These are phyloP conservation scores for Agapornis canus DNA, from an alignment of 2,797 vertebrate species.

Conservation along the genomic window DNA sequence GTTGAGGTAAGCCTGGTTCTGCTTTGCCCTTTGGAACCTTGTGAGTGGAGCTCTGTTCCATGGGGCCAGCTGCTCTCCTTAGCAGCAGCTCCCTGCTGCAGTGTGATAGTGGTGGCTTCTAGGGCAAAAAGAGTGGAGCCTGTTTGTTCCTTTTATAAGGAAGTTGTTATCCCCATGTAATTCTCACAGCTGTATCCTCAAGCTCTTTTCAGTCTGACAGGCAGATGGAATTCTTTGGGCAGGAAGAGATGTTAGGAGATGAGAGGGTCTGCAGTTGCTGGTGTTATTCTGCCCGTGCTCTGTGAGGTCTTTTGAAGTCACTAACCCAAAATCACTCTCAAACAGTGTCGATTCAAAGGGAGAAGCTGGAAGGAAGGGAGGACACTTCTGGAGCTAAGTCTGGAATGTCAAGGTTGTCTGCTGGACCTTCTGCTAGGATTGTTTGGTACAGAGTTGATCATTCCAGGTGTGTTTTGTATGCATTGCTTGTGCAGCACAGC, in stretches of 20 bases:
- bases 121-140: neutral
- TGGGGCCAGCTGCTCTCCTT: neutral
- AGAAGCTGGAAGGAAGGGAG: neutral
- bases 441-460: neutral
- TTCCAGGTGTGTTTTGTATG: neutral
- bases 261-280: neutral
- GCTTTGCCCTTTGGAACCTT: conserved; percentile 1
- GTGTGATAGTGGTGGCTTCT: neutral
- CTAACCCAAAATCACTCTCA: neutral
- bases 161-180: neutral
- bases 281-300: fast-evolving
- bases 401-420: neutral
- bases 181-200: neutral
- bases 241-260: neutral
- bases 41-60: neutral
- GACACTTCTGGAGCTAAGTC: neutral
- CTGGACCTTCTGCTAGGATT: neutral
- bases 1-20: neutral
- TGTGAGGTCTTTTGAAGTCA: neutral
- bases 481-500: neutral
- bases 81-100: neutral
- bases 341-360: neutral
- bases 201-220: neutral
- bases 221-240: neutral
- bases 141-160: neutral